Percentiles rank a stretch among this genome's conserved stretches.
phyloP scores from a whole-genome alignment of 2,888 invertebrate genomes.

The Scaptodrosophila latifasciaeformis region DNA sequence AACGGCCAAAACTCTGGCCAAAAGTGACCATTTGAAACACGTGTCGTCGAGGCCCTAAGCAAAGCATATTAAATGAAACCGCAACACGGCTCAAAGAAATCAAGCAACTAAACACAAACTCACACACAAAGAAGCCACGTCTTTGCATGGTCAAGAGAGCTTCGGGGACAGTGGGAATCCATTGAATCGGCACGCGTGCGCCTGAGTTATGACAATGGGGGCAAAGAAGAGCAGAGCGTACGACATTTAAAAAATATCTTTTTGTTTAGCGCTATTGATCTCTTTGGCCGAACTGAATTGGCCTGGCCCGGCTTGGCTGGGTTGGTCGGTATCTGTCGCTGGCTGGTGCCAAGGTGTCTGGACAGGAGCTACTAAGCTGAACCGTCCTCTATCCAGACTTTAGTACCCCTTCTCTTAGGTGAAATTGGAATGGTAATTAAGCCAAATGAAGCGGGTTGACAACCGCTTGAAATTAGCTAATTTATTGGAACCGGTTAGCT shows the following conservation, averaged over 20 bases:
- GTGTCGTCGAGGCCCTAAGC: constrained; percentile 43
- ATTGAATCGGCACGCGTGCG: constrained; percentile 48
- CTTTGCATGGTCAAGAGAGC: too few species aligned
- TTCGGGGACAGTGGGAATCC: background rate
- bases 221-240: background rate
- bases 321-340: background rate
- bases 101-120: background rate
- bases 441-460: constrained; percentile 46
- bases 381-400: background rate
- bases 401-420: constrained; percentile 24
- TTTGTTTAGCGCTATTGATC: too few species aligned
- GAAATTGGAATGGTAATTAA: constrained; percentile 56
- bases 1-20: constrained; percentile 24
- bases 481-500: constrained; percentile 37
- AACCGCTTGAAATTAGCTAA: constrained; percentile 48
- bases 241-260: too few species aligned
- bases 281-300: too few species aligned
- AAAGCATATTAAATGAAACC: background rate
- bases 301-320: too few species aligned
- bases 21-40: constrained; percentile 58
- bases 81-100: constrained; percentile 29
- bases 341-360: constrained; percentile 59
- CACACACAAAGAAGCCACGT: constrained; percentile 38
- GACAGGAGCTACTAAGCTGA: constrained; percentile 42
- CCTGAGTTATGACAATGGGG: constrained; percentile 47